Conservation (phyloP, 2,888 invertebrate species). For the Trichacis sp. region DNA sequence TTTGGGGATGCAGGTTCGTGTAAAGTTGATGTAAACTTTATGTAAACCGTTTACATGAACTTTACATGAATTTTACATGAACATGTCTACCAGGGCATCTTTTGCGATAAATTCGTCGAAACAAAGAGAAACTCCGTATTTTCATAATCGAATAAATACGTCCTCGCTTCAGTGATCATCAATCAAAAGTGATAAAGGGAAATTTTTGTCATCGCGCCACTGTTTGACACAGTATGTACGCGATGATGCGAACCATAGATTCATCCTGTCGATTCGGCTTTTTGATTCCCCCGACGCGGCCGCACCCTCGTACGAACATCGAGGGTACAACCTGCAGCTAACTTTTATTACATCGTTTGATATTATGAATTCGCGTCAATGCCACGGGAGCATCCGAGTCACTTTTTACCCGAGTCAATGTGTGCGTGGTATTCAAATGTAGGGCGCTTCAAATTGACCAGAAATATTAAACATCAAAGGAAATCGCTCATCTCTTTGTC, state of each 20-base stretch:
- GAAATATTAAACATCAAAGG: not conserved
- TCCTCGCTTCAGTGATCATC: not conserved
- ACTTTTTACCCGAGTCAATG: conserved; percentile 3
- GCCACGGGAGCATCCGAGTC: not conserved
- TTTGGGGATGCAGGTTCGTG: too few species aligned
- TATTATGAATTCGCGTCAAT: conserved; percentile 33
- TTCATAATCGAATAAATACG: not conserved
- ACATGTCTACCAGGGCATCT: too few species aligned
- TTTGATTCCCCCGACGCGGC: conserved; percentile 33
- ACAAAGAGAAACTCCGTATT: too few species aligned
- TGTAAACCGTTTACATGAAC: too few species aligned
- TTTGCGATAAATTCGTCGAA: too few species aligned
- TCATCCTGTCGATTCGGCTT: conserved; percentile 28
- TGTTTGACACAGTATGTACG: conserved; percentile 14
- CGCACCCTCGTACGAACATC: conserved; percentile 37
- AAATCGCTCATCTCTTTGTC: not conserved
- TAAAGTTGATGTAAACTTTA: too few species aligned
- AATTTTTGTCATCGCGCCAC: conserved; percentile 9
- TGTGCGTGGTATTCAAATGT: not conserved
- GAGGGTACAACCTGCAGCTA: conserved; percentile 35
- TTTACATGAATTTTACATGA: too few species aligned
- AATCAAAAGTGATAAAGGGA: conserved; percentile 5
- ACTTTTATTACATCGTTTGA: conserved; percentile 42
- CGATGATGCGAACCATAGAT: conserved; percentile 22
- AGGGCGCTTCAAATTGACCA: conserved; percentile 3